Evolutionary conservation across 2,797 vertebrate genomes (phyloP).

Genomic region (Sitta carolinensis): DNA sequence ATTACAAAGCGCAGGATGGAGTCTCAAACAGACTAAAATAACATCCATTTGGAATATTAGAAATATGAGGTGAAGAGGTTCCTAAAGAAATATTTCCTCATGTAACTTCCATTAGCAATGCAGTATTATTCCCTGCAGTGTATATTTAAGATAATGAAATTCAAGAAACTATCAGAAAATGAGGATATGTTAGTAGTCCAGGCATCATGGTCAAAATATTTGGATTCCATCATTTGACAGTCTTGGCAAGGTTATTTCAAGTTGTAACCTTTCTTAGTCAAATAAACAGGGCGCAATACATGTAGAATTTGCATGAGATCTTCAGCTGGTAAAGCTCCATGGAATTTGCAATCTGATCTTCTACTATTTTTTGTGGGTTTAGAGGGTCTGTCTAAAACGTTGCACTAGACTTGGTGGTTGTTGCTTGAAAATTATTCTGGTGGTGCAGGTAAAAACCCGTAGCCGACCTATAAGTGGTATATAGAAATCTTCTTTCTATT

Average conservation of each 20-base stretch:
- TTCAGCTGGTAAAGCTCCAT: background rate
- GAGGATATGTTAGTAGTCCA: background rate
- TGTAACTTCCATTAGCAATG: background rate
- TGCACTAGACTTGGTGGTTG: background rate
- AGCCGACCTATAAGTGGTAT: background rate
- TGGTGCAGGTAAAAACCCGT: background rate
- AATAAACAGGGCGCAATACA: background rate
- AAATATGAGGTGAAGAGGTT: background rate
- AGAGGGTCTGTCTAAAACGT: background rate
- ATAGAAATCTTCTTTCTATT: background rate
- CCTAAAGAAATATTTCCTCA: background rate
- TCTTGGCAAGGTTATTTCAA: background rate
- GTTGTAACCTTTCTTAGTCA: background rate
- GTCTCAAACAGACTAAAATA: background rate
- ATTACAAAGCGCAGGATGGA: background rate
- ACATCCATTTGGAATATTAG: background rate
- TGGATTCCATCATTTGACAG: background rate
- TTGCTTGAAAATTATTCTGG: background rate
- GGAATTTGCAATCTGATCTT: background rate
- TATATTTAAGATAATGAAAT: constrained; percentile 27
- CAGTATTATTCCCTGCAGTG: background rate
- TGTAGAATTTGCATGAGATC: background rate
- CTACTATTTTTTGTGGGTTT: background rate
- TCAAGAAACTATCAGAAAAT: constrained; percentile 17
- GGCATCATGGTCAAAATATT: constrained; percentile 5